A percentile compares a stretch with the other conserved stretches of the same genome.
Conservation (phyloP, 2,797 vertebrate species). For the Benthosema pterotum region DNA sequence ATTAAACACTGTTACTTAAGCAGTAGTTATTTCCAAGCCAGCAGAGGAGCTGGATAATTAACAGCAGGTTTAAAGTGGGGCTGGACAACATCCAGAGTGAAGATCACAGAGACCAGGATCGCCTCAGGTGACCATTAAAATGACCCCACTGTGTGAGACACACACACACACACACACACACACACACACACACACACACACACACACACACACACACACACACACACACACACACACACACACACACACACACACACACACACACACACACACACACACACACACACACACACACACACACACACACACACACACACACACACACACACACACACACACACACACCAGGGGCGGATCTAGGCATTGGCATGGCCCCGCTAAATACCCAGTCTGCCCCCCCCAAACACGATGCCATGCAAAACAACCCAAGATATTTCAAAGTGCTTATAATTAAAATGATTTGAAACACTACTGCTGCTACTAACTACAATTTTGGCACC, state of each 20-base stretch:
- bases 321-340: conserved; percentile 19
- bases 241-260: conserved; percentile 20
- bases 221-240: conserved; percentile 11
- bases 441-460: no score
- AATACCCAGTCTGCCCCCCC: no score
- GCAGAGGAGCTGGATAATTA: conserved; percentile 20
- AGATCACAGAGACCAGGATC: conserved; percentile 31
- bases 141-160: conserved; percentile 29
- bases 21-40: no score
- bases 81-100: conserved; percentile 21
- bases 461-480: no score
- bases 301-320: no score
- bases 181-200: conserved; percentile 20
- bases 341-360: conserved; percentile 6
- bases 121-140: conserved; percentile 55
- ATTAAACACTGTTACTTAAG: no score
- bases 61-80: conserved; percentile 16
- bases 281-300: conserved; percentile 13
- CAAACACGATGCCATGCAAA: no score
- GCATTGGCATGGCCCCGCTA: no score
- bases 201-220: not conserved
- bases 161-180: conserved; percentile 18
- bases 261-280: not conserved
- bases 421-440: no score
- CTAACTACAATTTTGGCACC: no score